Conservation (phyloP, 2,888 invertebrate species). For the Hydriomena furcata region DNA sequence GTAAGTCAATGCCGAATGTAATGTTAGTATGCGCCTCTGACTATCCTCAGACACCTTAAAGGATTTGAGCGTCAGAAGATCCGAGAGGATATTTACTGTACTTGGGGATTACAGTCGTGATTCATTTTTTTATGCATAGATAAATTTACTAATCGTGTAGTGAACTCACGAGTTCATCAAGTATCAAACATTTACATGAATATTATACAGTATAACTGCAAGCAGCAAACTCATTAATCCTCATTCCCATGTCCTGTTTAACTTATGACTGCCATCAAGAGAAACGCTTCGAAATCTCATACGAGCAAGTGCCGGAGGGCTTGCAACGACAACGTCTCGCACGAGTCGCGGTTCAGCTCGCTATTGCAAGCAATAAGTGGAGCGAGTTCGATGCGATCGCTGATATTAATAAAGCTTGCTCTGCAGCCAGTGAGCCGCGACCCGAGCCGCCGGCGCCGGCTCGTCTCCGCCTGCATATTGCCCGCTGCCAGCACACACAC, state of each 20-base stretch:
- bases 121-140: no score
- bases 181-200: no score
- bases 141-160: no score
- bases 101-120: no score
- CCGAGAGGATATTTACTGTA: no score
- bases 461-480: constrained; percentile 67
- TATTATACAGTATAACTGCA: background rate
- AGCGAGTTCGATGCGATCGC: constrained; percentile 48
- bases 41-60: no score
- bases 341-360: constrained; percentile 11
- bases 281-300: constrained; percentile 33
- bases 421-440: constrained; percentile 35
- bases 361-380: constrained; percentile 26
- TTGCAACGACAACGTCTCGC: constrained; percentile 22
- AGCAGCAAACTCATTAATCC: constrained; percentile 7
- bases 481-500: constrained; percentile 49
- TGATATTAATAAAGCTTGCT: constrained; percentile 62
- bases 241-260: constrained; percentile 6
- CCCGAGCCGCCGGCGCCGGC: constrained; percentile 57
- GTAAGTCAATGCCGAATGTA: no score
- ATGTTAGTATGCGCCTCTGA: no score
- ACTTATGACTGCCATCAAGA: constrained; percentile 12
- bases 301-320: constrained; percentile 44
- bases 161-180: no score
- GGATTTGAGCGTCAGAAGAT: no score